Evolutionary conservation across 2,797 vertebrate species (phyloP).

Genomic region (Silurus aristotelis): DNA sequence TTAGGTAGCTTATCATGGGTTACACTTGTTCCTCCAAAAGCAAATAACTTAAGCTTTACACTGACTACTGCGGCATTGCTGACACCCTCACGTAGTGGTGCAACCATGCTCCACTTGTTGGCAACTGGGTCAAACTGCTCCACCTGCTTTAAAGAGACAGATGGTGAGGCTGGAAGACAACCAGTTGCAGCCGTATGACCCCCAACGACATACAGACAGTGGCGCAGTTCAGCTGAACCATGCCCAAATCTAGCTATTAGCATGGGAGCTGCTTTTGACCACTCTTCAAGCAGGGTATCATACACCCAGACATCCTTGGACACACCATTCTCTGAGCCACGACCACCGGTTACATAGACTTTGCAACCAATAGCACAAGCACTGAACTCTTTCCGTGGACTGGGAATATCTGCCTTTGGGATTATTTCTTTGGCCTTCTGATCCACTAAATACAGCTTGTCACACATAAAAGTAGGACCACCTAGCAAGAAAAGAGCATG

Average conservation of each 20-base stretch:
- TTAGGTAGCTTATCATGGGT: conserved; percentile 97
- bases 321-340: conserved; percentile 95
- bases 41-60: conserved; percentile 94
- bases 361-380: conserved; percentile 97
- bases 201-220: conserved; percentile 94
- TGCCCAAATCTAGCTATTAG: conserved; percentile 96
- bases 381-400: conserved; percentile 97
- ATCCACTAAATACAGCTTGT: conserved; percentile 96
- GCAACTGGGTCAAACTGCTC: conserved; percentile 93
- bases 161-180: conserved; percentile 94
- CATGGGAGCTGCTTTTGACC: conserved; percentile 98
- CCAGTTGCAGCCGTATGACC: conserved; percentile 96
- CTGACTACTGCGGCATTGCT: conserved; percentile 98
- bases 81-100: conserved; percentile 92
- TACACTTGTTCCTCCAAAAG: conserved; percentile 94
- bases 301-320: conserved; percentile 99
- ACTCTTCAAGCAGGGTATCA: conserved; percentile 94
- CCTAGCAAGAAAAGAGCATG: conserved; percentile 95
- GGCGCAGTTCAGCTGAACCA: conserved; percentile 93
- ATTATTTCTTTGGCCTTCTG: conserved; percentile 99
- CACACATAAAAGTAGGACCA: conserved; percentile 98
- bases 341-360: conserved; percentile 94
- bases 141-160: conserved; percentile 96
- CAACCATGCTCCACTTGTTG: conserved; percentile 99
- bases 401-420: conserved; percentile 96